phyloP scores from a whole-genome alignment of 2,113 vertebrate genomes.

The Sorex fumeus region DNA sequence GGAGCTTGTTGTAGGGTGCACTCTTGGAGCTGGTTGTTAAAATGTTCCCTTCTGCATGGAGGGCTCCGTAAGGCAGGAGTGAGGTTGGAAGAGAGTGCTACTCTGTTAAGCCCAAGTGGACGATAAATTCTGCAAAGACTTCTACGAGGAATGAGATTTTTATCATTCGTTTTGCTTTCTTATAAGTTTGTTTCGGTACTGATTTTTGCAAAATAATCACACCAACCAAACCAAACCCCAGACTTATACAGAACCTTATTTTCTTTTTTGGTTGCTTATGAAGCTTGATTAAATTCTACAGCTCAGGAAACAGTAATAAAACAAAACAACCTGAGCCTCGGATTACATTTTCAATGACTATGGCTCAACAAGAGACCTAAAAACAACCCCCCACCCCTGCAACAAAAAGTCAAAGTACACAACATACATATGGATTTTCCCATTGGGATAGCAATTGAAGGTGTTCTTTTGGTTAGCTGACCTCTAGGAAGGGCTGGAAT shows the following conservation, averaged over 20 bases:
- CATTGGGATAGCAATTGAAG: neutral
- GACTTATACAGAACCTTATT: neutral
- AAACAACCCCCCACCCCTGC: neutral
- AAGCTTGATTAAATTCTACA: slow-evolving; percentile 12
- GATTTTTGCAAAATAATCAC: slow-evolving; percentile 18
- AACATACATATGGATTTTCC: neutral
- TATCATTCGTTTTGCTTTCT: neutral
- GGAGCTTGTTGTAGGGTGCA: neutral
- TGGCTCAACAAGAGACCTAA: neutral
- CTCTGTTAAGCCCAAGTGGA: neutral
- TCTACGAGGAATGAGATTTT: neutral
- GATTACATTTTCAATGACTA: neutral
- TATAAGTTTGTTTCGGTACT: slow-evolving; percentile 20
- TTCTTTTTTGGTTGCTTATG: slow-evolving; percentile 45
- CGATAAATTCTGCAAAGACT: neutral
- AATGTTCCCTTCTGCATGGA: neutral
- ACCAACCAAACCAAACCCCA: neutral
- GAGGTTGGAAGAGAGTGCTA: neutral
- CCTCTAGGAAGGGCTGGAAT: neutral
- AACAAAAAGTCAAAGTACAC: neutral
- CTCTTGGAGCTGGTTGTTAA: neutral
- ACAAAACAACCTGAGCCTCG: neutral
- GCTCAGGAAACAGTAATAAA: neutral
- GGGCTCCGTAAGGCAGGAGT: neutral
- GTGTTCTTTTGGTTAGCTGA: neutral